Percentiles rank a stretch among this genome's conserved stretches.
Evolutionary conservation across 2,113 vertebrate species (phyloP).

Genomic region (Uropsilus gracilis): DNA sequence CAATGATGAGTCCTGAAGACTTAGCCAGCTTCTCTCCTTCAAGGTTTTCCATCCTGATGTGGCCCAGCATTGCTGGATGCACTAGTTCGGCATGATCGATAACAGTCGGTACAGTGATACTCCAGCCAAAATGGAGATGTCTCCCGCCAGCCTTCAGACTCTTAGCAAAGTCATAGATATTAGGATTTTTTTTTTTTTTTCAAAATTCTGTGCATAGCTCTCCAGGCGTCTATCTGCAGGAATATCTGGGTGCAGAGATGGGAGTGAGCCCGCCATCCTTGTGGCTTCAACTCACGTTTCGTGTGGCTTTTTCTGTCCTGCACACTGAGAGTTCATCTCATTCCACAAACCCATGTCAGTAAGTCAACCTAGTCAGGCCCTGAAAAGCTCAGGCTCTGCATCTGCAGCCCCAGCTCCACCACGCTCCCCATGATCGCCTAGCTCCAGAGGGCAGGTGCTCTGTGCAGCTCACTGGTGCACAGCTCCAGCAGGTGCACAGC

Average conservation of each 20-base stretch:
- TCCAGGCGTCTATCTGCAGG: neutral
- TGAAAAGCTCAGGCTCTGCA: no score
- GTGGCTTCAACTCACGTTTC: neutral
- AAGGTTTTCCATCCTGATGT: neutral
- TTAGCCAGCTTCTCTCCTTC: neutral
- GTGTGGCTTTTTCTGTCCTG: neutral
- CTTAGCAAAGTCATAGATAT: neutral
- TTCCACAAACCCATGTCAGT: neutral
- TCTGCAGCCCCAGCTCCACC: no score
- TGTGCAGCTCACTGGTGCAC: neutral
- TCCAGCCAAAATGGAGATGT: neutral
- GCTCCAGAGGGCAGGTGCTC: no score
- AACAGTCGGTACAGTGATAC: neutral
- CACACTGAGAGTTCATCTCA: neutral
- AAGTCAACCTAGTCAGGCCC: no score
- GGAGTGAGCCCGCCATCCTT: neutral
- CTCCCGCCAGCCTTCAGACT: neutral
- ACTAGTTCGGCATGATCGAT: neutral
- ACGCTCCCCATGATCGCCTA: neutral
- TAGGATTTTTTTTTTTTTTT: neutral
- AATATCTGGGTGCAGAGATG: neutral
- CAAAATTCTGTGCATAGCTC: neutral
- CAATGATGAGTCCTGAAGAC: neutral
- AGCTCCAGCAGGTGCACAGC: no score
- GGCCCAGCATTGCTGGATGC: neutral